Evolutionary conservation across 2,797 vertebrate genomes (phyloP).

Genomic region (Centropyge bicolor): DNA sequence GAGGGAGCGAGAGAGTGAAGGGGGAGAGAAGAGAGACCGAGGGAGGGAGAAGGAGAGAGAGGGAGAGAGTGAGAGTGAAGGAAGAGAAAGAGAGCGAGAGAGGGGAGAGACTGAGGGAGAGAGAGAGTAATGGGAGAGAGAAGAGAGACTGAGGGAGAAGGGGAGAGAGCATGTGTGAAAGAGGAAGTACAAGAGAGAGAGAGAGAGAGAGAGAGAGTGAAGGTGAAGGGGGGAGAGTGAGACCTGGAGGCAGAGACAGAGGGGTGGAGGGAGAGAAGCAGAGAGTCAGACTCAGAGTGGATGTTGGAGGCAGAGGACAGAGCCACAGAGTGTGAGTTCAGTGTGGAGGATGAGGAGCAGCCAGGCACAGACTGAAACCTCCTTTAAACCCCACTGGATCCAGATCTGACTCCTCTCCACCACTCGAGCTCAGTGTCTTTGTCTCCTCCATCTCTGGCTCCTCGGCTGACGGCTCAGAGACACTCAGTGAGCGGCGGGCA

Average conservation of each 20-base stretch:
- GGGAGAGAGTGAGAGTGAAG: too few species aligned
- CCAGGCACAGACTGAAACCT: constrained; percentile 26
- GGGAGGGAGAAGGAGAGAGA: too few species aligned
- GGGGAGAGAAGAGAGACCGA: too few species aligned
- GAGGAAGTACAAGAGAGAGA: too few species aligned
- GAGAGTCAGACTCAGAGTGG: neutral
- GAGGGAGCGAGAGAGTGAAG: too few species aligned
- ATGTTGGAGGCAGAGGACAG: neutral
- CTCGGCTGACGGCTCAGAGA: neutral
- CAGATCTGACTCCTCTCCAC: neutral
- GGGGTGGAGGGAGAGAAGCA: neutral
- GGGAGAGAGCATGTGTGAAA: too few species aligned
- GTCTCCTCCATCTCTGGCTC: neutral
- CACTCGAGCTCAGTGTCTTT: neutral
- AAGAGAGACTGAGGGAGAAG: too few species aligned
- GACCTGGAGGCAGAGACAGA: neutral
- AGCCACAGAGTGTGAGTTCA: neutral
- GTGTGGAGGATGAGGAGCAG: constrained; percentile 9
- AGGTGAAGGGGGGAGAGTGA: too few species aligned
- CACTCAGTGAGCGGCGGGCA: constrained; percentile 10
- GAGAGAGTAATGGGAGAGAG: too few species aligned
- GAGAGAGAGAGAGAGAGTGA: neutral
- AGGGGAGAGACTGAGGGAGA: too few species aligned
- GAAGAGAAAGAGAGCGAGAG: too few species aligned
- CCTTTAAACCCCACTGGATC: constrained; percentile 11